Percentiles rank a stretch among this genome's conserved stretches.
Conservation (phyloP, 2,113 vertebrate genomes). For the Thalassarche chlororhynchos region DNA sequence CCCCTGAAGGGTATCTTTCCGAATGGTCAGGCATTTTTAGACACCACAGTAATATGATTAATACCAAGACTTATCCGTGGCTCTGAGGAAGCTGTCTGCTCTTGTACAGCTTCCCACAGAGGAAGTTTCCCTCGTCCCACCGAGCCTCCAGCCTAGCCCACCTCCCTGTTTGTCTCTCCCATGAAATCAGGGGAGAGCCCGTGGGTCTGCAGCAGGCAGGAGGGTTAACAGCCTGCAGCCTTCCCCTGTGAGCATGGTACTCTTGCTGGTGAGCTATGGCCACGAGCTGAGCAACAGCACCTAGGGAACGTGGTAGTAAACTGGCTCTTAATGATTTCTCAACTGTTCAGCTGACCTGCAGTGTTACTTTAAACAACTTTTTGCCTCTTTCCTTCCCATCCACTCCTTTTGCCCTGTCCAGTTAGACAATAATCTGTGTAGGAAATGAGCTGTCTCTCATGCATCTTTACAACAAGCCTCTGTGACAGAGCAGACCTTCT, state of each 20-base stretch:
- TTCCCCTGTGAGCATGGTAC: too few species aligned
- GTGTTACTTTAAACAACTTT: neutral
- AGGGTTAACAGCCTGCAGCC: neutral
- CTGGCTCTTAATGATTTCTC: neutral
- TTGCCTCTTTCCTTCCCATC: neutral
- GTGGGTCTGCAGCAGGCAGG: neutral
- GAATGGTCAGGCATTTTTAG: neutral
- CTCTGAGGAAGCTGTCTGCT: neutral
- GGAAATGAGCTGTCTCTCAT: neutral
- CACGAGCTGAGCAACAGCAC: neutral
- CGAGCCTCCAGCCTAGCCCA: neutral
- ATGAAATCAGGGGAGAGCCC: too few species aligned
- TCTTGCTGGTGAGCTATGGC: neutral
- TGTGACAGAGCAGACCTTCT: neutral
- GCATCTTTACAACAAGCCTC: neutral
- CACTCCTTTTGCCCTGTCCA: neutral
- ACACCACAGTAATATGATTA: too few species aligned
- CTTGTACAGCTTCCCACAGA: neutral
- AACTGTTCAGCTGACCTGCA: neutral
- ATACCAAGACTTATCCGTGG: accelerated
- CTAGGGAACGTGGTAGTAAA: accelerated
- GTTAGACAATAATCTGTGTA: neutral
- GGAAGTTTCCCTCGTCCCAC: neutral
- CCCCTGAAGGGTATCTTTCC: neutral
- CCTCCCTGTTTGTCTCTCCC: neutral